Evolutionary conservation across 2,888 invertebrate genomes (phyloP), one percentile per base, ranked within the genome.

Genomic region (Ceramica pisi): DNA sequence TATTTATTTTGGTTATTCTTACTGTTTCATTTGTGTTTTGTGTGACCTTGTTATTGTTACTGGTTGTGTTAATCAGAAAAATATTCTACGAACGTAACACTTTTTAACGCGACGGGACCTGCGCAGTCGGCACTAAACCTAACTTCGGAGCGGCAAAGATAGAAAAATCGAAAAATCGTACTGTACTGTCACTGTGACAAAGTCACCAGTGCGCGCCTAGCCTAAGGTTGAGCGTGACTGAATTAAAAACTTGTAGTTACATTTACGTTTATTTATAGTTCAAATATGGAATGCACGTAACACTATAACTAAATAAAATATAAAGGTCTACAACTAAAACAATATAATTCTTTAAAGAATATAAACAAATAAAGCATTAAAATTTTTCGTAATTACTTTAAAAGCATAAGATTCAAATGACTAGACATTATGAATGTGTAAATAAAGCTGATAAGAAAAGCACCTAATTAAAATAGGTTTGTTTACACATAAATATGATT

Each of bases 261-360:
- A 80, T 70, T 74, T 72, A 71, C 64, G 56, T 76, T 78, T 79
- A 84, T 78, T 79, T 61, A 66, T 74, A 66, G 67, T 70, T 76
- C 46, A 81, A 76, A 83, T 79, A 76, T 83, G 78, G 77, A 85
- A 86, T 83, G 78, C 69, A 81, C 65, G 75, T 65, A 85, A 75
- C 38, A 75, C 65, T 53, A 74, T 48, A 78, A 71, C 56, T 70
- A 76, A 85, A 73, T 73, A 67, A 67, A 77, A 71, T 62, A 73
- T 48, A 9, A 66, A 66, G 48, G 57, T 51, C 35, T 82, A 82
- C 31, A 69, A 41, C 53, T 70, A 78, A 76, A 80, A 79, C 26
- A 56, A 50, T 60, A 64, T 19, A 71, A 62, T 41, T 72, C 19
- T 64, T 70, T 44, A 69, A 78, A 72, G 1, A 48, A 63, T 57